A percentile compares a stretch with the other conserved stretches of the same genome.
These are phyloP conservation scores for Nylanderia fulva DNA, from an alignment of 1,140 invertebrate species.

Conservation along the genomic window DNA sequence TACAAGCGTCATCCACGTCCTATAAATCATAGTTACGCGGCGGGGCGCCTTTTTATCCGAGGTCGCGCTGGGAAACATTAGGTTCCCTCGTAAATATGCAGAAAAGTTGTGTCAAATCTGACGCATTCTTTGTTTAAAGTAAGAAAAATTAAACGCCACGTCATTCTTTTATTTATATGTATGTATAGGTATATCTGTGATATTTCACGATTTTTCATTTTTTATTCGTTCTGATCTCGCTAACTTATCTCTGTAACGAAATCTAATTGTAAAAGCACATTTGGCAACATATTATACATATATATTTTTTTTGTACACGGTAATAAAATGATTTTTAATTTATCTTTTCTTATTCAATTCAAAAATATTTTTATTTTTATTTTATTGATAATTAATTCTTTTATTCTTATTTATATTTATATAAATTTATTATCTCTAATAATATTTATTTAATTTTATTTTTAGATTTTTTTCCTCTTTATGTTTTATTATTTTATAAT, in stretches of 20 bases:
- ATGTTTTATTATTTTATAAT: too few relatives aligned
- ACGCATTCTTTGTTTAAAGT: constrained; percentile 11
- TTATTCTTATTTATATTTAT: too few relatives aligned
- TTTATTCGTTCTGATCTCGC: neutral
- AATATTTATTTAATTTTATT: too few relatives aligned
- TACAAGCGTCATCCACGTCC: constrained; percentile 71
- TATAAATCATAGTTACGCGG: constrained; percentile 64
- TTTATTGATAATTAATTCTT: too few relatives aligned
- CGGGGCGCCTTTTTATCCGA: constrained; percentile 60
- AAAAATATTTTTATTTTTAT: too few relatives aligned
- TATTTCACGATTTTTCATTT: neutral
- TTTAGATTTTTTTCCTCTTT: too few relatives aligned
- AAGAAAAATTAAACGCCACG: neutral
- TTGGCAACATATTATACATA: neutral
- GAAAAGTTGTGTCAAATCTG: constrained; percentile 47
- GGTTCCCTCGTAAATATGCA: constrained; percentile 50
- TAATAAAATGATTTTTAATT: too few relatives aligned
- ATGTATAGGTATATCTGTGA: neutral
- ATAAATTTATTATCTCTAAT: too few relatives aligned
- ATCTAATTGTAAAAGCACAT: neutral
- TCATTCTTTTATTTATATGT: too few relatives aligned
- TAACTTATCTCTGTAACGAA: neutral
- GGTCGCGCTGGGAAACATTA: constrained; percentile 48
- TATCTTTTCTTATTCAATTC: too few relatives aligned
- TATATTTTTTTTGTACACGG: too few relatives aligned